Evolutionary conservation across 2,797 vertebrate species (phyloP).

Genomic region (Brachyrhaphis roseni): DNA sequence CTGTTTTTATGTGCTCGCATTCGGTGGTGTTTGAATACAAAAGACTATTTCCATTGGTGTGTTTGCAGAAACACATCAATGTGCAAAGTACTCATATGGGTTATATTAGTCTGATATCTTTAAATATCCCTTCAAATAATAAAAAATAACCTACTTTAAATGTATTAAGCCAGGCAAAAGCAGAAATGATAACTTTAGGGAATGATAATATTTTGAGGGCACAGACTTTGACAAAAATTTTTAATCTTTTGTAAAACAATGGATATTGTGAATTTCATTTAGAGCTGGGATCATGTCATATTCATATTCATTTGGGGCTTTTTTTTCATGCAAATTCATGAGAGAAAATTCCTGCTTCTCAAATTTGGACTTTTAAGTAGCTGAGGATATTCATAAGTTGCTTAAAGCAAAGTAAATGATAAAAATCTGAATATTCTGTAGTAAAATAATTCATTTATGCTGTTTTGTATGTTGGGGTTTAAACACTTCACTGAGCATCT

Average conservation of each 20-base stretch:
- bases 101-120: slow-evolving; percentile 25
- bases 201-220: not conserved
- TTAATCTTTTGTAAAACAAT: not conserved
- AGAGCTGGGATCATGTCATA: not conserved
- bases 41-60: not conserved
- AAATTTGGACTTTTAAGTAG: not conserved
- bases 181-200: not conserved
- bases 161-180: not conserved
- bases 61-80: not conserved
- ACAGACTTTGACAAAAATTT: not conserved
- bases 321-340: not conserved
- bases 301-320: not conserved
- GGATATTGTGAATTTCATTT: not conserved
- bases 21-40: slow-evolving; percentile 27
- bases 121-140: slow-evolving; percentile 14
- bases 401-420: not conserved
- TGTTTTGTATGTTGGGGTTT: not conserved
- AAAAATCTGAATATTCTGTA: not conserved
- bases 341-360: not conserved
- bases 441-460: not conserved
- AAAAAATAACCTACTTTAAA: slow-evolving; percentile 5
- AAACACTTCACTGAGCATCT: not conserved
- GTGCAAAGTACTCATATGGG: slow-evolving; percentile 5
- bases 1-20: slow-evolving; percentile 16
- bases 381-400: not conserved